Conservation (phyloP, 2,797 vertebrate species). For the Pangasius macronema region DNA sequence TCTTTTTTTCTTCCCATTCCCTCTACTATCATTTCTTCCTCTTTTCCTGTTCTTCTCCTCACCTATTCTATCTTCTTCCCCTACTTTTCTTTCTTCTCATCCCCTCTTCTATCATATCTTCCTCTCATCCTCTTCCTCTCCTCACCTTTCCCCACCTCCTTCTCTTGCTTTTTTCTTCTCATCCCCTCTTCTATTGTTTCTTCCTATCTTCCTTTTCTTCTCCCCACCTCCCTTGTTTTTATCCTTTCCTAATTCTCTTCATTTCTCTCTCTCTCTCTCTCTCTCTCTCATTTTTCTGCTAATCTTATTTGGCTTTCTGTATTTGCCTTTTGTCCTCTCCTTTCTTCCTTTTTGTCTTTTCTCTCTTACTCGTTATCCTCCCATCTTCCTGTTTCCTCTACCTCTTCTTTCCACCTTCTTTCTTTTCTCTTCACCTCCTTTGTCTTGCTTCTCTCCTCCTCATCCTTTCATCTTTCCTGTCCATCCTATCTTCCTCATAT, state of each 20-base stretch:
- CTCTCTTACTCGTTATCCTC: background rate
- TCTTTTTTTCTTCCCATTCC: background rate
- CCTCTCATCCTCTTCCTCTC: background rate
- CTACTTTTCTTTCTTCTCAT: background rate
- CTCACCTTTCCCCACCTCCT: background rate
- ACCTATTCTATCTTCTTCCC: background rate
- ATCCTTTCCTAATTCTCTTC: too few species aligned
- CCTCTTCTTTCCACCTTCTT: background rate
- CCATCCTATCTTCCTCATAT: background rate
- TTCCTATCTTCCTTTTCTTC: background rate
- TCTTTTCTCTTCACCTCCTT: background rate
- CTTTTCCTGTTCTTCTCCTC: background rate
- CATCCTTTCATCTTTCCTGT: background rate
- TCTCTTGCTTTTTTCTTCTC: background rate
- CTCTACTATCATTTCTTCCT: conserved; percentile 3
- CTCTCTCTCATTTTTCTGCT: background rate
- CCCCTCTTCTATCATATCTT: background rate
- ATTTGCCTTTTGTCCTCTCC: background rate
- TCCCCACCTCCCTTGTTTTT: background rate
- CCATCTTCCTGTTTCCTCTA: background rate
- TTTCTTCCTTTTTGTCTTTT: background rate
- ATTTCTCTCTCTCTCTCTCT: too few species aligned
- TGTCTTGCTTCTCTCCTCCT: background rate
- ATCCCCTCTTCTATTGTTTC: too few species aligned
- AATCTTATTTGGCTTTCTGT: background rate